These are phyloP conservation scores for Natrix natrix DNA, from an alignment of 2,797 vertebrate species.

Conservation along the genomic window DNA sequence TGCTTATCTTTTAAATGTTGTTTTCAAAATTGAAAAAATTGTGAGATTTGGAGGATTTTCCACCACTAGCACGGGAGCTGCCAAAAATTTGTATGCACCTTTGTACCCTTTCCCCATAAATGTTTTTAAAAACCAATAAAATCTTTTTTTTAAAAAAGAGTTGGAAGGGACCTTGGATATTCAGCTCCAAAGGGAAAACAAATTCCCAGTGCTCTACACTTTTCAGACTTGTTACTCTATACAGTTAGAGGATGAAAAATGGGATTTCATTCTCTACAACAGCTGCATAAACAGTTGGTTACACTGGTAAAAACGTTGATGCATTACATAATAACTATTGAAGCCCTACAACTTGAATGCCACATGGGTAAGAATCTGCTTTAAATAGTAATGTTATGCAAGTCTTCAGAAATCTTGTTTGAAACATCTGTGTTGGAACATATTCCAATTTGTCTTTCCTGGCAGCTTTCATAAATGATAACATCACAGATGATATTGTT, in stretches of 20 bases:
- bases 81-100: no score
- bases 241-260: neutral
- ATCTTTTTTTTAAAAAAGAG: no score
- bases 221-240: neutral
- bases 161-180: neutral
- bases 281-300: neutral
- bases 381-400: neutral
- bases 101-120: no score
- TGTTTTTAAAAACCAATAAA: no score
- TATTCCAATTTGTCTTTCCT: neutral
- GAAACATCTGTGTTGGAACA: neutral
- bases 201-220: neutral
- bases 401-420: neutral
- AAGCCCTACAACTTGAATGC: neutral
- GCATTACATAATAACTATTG: neutral
- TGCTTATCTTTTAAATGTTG: no score
- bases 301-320: neutral
- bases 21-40: no score
- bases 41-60: no score
- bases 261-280: no score
- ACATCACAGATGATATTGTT: slow-evolving; percentile 39
- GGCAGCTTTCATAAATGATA: neutral
- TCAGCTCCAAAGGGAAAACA: neutral
- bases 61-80: no score
- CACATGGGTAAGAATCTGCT: neutral